A percentile compares a stretch with the other conserved stretches of the same genome.
Conservation (phyloP, 2,797 vertebrate species). For the Myotis daubentonii region DNA sequence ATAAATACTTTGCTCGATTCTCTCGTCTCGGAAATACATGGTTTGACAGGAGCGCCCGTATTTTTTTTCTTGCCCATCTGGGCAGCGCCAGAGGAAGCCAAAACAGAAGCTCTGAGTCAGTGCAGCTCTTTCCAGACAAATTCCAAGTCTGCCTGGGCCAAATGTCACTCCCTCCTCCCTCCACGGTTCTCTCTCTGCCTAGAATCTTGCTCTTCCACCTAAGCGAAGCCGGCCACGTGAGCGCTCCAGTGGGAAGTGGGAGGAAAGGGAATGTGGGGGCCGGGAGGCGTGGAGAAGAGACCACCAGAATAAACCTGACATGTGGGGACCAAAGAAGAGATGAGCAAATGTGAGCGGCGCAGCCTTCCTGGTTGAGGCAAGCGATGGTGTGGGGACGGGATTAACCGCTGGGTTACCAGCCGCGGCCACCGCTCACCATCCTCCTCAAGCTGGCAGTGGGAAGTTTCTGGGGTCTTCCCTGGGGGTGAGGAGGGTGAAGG, state of each 20-base stretch:
- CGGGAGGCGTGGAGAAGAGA: neutral
- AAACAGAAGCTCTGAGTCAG: conserved; percentile 60
- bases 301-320: neutral
- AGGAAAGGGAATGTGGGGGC: neutral
- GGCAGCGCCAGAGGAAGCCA: conserved; percentile 57
- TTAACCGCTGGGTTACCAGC: neutral
- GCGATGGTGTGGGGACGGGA: neutral
- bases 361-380: neutral
- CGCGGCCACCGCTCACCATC: neutral
- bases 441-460: neutral
- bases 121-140: conserved; percentile 43
- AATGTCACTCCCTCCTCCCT: neutral
- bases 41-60: neutral
- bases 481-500: neutral
- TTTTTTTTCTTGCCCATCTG: conserved; percentile 54
- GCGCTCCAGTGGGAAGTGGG: neutral
- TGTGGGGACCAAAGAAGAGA: neutral
- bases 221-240: neutral
- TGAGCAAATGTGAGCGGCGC: neutral
- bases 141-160: neutral
- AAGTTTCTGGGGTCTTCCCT: neutral
- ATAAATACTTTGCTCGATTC: neutral
- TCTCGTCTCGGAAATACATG: neutral
- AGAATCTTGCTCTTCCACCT: neutral
- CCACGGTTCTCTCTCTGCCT: neutral